Evolutionary conservation across 2,113 vertebrate genomes (phyloP).

Genomic region (Dunckerocampus dactyliophorus): DNA sequence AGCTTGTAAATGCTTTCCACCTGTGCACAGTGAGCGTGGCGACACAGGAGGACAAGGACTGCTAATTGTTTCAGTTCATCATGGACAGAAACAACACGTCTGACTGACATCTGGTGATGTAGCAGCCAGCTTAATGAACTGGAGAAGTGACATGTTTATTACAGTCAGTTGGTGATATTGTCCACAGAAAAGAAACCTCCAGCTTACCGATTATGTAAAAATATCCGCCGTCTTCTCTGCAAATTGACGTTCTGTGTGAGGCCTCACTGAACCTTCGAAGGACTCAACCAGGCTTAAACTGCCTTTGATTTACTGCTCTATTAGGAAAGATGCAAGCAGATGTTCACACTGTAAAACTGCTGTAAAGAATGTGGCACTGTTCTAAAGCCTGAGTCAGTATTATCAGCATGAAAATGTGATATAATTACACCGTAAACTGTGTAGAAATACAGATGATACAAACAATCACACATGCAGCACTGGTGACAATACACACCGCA

Average conservation of each 20-base stretch:
- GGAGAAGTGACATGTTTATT: conserved; percentile 9
- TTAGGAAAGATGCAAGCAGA: conserved; percentile 29
- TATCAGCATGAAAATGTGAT: conserved; percentile 32
- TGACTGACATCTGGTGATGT: conserved; percentile 7
- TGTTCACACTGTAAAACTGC: conserved; percentile 25
- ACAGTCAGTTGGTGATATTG: neutral
- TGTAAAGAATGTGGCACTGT: conserved; percentile 13
- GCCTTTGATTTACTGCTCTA: conserved; percentile 37
- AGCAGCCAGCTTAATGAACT: conserved; percentile 1
- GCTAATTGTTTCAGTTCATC: conserved; percentile 19
- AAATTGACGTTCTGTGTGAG: conserved; percentile 8
- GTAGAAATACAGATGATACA: conserved; percentile 15
- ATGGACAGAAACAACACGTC: neutral
- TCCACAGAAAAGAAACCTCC: neutral
- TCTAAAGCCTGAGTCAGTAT: conserved; percentile 10
- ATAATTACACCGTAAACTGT: conserved; percentile 14
- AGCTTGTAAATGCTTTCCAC: conserved; percentile 32
- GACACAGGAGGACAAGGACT: conserved; percentile 19
- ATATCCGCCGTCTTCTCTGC: neutral
- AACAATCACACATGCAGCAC: conserved; percentile 27
- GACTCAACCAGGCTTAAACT: conserved; percentile 9
- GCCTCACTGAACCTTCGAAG: conserved; percentile 14
- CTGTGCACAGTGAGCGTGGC: conserved; percentile 7
- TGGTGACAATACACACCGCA: neutral
- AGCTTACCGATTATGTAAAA: neutral